Percentiles rank a stretch among this genome's conserved stretches.
Evolutionary conservation across 1,140 invertebrate species (phyloP).

Genomic region (Cyphomyrmex costatus): DNA sequence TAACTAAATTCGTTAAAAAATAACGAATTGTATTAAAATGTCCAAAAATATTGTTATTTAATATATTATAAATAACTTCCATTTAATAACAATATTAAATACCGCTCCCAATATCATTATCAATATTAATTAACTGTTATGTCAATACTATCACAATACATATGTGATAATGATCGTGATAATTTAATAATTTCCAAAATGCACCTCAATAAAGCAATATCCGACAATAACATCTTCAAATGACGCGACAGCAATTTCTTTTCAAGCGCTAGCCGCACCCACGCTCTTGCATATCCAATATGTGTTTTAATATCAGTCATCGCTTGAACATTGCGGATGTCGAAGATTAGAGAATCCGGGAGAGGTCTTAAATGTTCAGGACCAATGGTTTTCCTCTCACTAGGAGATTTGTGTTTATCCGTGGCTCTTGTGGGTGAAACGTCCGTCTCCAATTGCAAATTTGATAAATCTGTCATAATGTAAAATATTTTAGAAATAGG

Average conservation of each 20-base stretch:
- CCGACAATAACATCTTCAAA: slow-evolving; percentile 94
- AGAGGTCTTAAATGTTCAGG: slow-evolving; percentile 90
- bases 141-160: neutral
- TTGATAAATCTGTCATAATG: slow-evolving; percentile 90
- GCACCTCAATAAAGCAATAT: slow-evolving; percentile 94
- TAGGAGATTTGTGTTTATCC: slow-evolving; percentile 85
- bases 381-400: slow-evolving; percentile 87
- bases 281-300: slow-evolving; percentile 98
- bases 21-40: too few relatives aligned
- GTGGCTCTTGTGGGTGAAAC: slow-evolving; percentile 87
- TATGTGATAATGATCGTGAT: neutral
- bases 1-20: too few relatives aligned
- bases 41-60: too few relatives aligned
- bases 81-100: too few relatives aligned
- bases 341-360: slow-evolving; percentile 95
- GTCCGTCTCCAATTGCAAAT: slow-evolving; percentile 90
- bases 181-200: neutral
- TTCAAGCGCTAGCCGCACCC: slow-evolving; percentile 98
- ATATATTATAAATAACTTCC: too few relatives aligned
- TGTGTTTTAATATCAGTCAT: slow-evolving; percentile 99
- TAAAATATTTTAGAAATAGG: slow-evolving; percentile 29
- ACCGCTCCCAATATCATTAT: too few relatives aligned
- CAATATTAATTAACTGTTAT: too few relatives aligned
- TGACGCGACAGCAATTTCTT: slow-evolving; percentile 98
- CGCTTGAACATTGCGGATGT: slow-evolving; percentile 97